Evolutionary conservation across 2,113 vertebrate genomes (phyloP).

Genomic region (Notechis scutatus): DNA sequence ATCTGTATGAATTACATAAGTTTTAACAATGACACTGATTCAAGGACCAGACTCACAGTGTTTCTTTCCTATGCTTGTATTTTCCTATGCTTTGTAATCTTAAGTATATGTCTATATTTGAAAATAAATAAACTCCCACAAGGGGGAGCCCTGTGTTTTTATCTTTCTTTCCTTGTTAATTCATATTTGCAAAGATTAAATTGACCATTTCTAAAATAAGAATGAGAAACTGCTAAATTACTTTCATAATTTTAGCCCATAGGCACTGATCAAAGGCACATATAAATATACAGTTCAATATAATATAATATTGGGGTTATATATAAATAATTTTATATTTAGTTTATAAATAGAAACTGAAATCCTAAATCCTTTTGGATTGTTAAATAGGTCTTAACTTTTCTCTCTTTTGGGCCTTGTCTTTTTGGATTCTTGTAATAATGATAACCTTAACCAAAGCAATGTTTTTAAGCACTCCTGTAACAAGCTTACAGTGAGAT

Average conservation of each 20-base stretch:
- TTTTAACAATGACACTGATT: neutral
- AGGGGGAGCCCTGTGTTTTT: conserved; percentile 19
- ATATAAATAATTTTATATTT: too few relatives aligned
- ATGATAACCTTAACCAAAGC: neutral
- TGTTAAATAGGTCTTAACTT: neutral
- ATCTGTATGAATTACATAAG: neutral
- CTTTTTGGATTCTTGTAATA: neutral
- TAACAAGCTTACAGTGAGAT: neutral
- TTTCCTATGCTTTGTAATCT: neutral
- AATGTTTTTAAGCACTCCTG: neutral
- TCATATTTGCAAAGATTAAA: neutral
- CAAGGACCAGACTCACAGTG: neutral
- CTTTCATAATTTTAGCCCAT: neutral
- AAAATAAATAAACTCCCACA: conserved; percentile 10
- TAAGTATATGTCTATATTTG: neutral
- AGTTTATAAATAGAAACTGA: neutral
- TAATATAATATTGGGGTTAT: too few relatives aligned
- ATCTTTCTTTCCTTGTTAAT: neutral
- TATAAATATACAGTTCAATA: neutral
- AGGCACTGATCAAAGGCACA: neutral
- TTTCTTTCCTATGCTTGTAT: neutral
- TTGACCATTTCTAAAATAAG: neutral
- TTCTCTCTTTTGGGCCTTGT: neutral
- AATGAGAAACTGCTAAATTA: neutral
- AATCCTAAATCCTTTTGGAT: neutral